Conservation (phyloP, 2,113 vertebrate species). For the Noturus placidus region DNA sequence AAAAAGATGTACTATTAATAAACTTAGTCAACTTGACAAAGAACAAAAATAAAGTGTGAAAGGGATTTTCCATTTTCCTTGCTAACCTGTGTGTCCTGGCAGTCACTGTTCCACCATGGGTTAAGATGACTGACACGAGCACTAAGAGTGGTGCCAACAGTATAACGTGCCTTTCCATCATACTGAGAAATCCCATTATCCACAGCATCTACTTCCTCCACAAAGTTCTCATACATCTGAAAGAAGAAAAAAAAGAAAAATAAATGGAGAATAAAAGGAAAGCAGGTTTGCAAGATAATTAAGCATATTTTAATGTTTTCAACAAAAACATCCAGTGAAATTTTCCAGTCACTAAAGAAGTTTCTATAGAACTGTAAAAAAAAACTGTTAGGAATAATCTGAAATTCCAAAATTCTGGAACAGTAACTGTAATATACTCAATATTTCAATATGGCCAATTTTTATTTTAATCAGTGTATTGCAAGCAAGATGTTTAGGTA, state of each 20-base stretch:
- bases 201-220: conserved; percentile 91
- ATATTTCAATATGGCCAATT: neutral
- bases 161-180: conserved; percentile 82
- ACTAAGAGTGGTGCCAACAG: conserved; percentile 81
- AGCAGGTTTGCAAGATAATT: neutral
- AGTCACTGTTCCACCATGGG: conserved; percentile 87
- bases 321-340: neutral
- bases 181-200: conserved; percentile 91
- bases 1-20: neutral
- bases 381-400: neutral
- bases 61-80: neutral
- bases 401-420: neutral
- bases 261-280: too few relatives aligned
- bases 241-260: neutral
- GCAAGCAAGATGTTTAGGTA: neutral
- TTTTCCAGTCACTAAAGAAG: neutral
- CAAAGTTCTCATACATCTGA: conserved; percentile 92
- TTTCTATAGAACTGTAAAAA: neutral
- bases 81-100: conserved; percentile 80
- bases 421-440: neutral
- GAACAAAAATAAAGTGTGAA: neutral
- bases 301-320: neutral
- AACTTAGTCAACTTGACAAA: neutral
- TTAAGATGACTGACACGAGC: conserved; percentile 85
- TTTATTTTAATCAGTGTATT: neutral